Conservation (phyloP, 2,113 vertebrate species). For the Stomatorhinus ivindoensis region DNA sequence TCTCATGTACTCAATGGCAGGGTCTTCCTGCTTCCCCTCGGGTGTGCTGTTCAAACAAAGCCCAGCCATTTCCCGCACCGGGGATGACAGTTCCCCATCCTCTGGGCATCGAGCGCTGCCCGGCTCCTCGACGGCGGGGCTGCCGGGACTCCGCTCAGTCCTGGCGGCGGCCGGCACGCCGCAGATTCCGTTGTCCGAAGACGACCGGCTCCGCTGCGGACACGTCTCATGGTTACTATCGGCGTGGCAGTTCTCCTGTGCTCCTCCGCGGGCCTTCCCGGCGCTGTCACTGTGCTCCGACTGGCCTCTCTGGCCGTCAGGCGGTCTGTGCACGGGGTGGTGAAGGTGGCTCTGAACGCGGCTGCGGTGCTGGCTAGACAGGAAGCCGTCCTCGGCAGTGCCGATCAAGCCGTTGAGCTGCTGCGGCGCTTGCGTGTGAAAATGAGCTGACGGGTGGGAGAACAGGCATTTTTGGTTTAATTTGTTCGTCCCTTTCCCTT, state of each 20-base stretch:
- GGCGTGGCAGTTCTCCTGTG: conserved; percentile 47
- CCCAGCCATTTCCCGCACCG: conserved; percentile 61
- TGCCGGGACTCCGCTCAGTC: conserved; percentile 37
- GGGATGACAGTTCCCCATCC: conserved; percentile 50
- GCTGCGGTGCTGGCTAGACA: conserved; percentile 62
- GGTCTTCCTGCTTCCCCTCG: conserved; percentile 44
- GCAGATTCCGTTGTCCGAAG: conserved; percentile 52
- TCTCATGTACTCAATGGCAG: conserved; percentile 87
- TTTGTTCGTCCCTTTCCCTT: conserved; percentile 50
- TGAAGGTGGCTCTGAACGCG: conserved; percentile 61
- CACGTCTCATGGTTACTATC: conserved; percentile 48
- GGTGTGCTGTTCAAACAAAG: conserved; percentile 46
- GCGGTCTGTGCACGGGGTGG: conserved; percentile 42
- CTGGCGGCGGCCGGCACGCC: conserved; percentile 46
- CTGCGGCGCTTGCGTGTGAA: conserved; percentile 66
- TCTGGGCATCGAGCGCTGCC: conserved; percentile 26
- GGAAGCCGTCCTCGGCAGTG: conserved; percentile 54
- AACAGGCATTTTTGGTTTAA: conserved; percentile 61
- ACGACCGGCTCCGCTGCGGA: conserved; percentile 56
- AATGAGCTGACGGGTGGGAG: conserved; percentile 66
- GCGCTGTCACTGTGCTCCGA: conserved; percentile 49
- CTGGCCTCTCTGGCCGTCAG: conserved; percentile 49
- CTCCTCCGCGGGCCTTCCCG: conserved; percentile 41
- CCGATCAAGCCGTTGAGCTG: conserved; percentile 83
- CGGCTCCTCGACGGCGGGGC: conserved; percentile 28